Evolutionary conservation across 1,140 invertebrate species (phyloP).

Genomic region (Rhopalosiphum padi): DNA sequence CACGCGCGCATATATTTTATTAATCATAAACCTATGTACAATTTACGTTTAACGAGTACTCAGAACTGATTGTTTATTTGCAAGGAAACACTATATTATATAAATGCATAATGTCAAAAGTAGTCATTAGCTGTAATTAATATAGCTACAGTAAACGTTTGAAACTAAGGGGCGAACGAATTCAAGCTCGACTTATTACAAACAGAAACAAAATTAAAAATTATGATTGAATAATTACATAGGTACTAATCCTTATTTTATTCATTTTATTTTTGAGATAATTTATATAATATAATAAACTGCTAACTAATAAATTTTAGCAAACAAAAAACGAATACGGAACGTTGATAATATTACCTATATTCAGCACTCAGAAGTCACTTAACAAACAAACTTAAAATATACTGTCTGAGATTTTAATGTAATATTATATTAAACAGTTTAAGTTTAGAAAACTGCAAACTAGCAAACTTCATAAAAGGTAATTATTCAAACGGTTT

Average conservation of each 20-base stretch:
- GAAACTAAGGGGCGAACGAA: neutral
- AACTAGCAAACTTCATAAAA: neutral
- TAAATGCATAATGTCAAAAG: neutral
- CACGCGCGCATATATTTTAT: neutral
- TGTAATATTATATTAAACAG: neutral
- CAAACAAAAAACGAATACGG: neutral
- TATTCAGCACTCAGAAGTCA: neutral
- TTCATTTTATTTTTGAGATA: neutral
- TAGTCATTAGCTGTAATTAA: neutral
- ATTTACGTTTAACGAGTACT: neutral
- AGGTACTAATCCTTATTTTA: neutral
- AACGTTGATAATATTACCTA: neutral
- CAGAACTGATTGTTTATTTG: neutral
- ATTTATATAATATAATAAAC: neutral
- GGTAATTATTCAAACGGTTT: neutral
- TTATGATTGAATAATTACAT: neutral
- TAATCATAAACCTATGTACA: neutral
- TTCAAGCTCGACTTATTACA: neutral
- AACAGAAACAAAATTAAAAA: slow-evolving; percentile 2
- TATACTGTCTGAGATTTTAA: neutral
- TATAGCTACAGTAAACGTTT: slow-evolving; percentile 7
- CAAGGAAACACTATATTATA: neutral
- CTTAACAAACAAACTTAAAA: neutral
- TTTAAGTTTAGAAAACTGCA: neutral
- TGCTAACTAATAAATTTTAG: neutral